These are phyloP conservation scores for Dicerorhinus sumatrensis DNA, from an alignment of 2,113 vertebrate species.

Conservation along the genomic window DNA sequence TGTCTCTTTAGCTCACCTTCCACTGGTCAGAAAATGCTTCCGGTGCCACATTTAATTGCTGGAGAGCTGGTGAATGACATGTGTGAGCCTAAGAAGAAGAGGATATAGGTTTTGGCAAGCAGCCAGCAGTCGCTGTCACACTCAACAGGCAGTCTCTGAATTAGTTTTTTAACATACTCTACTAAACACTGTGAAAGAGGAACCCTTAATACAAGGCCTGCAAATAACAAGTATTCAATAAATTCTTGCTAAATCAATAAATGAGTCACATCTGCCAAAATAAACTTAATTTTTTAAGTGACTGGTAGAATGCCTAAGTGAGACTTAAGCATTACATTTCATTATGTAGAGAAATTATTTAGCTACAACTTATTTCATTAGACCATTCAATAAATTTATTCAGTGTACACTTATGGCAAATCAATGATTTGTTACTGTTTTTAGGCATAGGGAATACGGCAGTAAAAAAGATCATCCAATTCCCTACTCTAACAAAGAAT, in stretches of 20 bases:
- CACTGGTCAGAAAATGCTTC: not conserved
- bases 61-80: not conserved
- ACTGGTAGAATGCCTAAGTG: not conserved
- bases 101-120: not conserved
- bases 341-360: not conserved
- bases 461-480: not conserved
- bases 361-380: not conserved
- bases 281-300: conserved; percentile 12
- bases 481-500: not conserved
- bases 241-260: not conserved
- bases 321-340: not conserved
- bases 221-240: not conserved
- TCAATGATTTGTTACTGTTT: not conserved
- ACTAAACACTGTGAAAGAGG: not conserved
- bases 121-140: not conserved
- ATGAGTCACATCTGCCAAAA: not conserved
- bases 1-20: not conserved
- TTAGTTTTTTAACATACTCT: not conserved
- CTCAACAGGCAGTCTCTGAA: not conserved
- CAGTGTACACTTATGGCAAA: not conserved
- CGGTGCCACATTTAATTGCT: rapidly evolving
- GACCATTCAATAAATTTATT: not conserved
- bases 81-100: not conserved
- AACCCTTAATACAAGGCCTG: not conserved
- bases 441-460: not conserved